These are phyloP conservation scores for Anguilla japonica DNA, from an alignment of 2,113 vertebrate genomes.

Conservation along the genomic window DNA sequence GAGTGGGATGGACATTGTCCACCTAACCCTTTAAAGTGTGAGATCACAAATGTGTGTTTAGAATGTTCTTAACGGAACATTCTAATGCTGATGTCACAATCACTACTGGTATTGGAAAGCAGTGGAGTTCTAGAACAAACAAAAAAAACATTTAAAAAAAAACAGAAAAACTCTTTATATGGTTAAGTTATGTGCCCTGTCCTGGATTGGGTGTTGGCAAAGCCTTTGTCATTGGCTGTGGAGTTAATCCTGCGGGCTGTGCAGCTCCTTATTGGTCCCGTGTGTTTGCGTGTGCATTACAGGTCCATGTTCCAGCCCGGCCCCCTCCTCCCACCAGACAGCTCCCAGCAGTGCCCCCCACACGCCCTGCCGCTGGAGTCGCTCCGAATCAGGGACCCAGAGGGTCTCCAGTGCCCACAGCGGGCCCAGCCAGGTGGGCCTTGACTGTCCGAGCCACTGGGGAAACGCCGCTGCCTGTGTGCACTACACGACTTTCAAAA, in stretches of 20 bases:
- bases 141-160: too few species aligned
- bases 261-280: background rate
- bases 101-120: too few species aligned
- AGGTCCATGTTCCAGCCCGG: conserved; percentile 50
- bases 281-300: background rate
- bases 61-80: too few species aligned
- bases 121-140: background rate
- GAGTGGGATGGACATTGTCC: background rate
- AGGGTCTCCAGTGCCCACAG: conserved; percentile 23
- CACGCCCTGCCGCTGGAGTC: conserved; percentile 21
- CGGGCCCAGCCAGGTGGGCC: conserved; percentile 34
- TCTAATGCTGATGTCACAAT: too few species aligned
- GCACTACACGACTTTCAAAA: too few species aligned
- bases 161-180: too few species aligned
- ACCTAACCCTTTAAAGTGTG: too few species aligned
- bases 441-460: background rate
- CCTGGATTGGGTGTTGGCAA: background rate
- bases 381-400: background rate
- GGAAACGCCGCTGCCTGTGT: too few species aligned
- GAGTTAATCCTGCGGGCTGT: too few species aligned
- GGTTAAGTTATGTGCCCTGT: too few species aligned
- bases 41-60: too few species aligned
- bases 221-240: background rate
- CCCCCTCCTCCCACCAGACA: conserved; percentile 66
- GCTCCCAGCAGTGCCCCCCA: conserved; percentile 31